phyloP scores from a whole-genome alignment of 2,888 invertebrate genomes.

The Uloborus plumipes region DNA sequence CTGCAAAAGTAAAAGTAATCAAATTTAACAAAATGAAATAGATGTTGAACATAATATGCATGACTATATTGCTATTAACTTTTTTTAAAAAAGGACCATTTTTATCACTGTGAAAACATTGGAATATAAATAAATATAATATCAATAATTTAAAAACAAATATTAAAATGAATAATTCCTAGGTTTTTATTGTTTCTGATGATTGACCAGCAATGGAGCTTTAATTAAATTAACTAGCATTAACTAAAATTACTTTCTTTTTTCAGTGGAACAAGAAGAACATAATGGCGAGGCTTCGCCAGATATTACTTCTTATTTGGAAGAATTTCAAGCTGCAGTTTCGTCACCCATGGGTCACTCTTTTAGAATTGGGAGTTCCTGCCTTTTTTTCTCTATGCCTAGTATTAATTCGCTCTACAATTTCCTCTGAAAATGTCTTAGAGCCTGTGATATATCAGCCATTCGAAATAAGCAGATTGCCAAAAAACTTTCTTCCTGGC shows the following conservation, averaged over 20 bases:
- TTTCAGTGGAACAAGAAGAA: not conserved
- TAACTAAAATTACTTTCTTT: not conserved
- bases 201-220: too few relatives aligned
- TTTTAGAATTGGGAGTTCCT: constrained; percentile 79
- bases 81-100: too few relatives aligned
- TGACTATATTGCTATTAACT: too few relatives aligned
- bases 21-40: too few relatives aligned
- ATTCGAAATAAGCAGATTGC: constrained; percentile 66
- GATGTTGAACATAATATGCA: too few relatives aligned
- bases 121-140: too few relatives aligned
- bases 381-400: constrained; percentile 79
- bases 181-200: too few relatives aligned
- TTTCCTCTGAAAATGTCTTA: constrained; percentile 75
- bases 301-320: constrained; percentile 82
- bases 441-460: constrained; percentile 67
- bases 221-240: too few relatives aligned
- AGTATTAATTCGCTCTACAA: constrained; percentile 79
- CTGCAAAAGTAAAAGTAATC: too few relatives aligned
- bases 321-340: constrained; percentile 86
- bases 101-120: too few relatives aligned
- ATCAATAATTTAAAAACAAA: too few relatives aligned
- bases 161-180: too few relatives aligned
- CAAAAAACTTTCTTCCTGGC: constrained; percentile 21
- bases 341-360: constrained; percentile 79
- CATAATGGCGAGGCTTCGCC: constrained; percentile 49